Evolutionary conservation across 2,797 vertebrate genomes (phyloP).

Genomic region (Anabas testudineus): DNA sequence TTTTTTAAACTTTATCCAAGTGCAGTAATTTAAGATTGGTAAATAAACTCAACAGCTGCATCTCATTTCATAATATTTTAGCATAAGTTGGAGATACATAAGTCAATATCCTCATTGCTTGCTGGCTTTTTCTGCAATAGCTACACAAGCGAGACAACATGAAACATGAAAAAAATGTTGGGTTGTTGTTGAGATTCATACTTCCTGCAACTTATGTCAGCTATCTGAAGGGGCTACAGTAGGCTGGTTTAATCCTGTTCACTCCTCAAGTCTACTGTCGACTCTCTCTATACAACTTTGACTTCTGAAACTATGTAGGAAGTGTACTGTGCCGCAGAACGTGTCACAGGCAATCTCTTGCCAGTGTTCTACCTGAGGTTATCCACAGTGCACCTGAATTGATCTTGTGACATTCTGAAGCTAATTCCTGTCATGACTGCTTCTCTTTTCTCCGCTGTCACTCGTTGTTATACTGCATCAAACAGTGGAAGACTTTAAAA

Average conservation of each 20-base stretch:
- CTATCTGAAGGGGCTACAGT: constrained; percentile 4
- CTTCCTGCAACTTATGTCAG: not conserved
- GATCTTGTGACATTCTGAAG: constrained; percentile 18
- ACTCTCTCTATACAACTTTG: not conserved
- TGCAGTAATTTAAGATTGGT: too few relatives aligned
- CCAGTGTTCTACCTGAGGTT: constrained; percentile 2
- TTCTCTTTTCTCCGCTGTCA: constrained; percentile 1
- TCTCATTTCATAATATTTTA: not conserved
- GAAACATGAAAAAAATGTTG: too few relatives aligned
- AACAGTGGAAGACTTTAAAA: constrained; percentile 11
- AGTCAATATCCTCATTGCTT: too few relatives aligned
- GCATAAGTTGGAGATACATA: not conserved
- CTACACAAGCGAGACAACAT: too few relatives aligned
- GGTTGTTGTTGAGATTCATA: too few relatives aligned
- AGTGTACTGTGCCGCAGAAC: constrained; percentile 20
- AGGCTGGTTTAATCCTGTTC: constrained; percentile 6
- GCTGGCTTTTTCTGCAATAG: too few relatives aligned
- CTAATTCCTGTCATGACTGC: constrained; percentile 16
- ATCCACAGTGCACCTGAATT: constrained; percentile 5
- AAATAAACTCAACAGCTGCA: too few relatives aligned
- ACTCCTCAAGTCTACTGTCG: not conserved
- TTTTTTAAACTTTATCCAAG: too few relatives aligned
- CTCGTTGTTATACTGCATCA: not conserved
- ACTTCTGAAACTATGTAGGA: constrained; percentile 4
- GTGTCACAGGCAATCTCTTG: constrained; percentile 24